Evolutionary conservation across 2,113 vertebrate genomes (phyloP).

Genomic region (Amphiprion ocellaris): DNA sequence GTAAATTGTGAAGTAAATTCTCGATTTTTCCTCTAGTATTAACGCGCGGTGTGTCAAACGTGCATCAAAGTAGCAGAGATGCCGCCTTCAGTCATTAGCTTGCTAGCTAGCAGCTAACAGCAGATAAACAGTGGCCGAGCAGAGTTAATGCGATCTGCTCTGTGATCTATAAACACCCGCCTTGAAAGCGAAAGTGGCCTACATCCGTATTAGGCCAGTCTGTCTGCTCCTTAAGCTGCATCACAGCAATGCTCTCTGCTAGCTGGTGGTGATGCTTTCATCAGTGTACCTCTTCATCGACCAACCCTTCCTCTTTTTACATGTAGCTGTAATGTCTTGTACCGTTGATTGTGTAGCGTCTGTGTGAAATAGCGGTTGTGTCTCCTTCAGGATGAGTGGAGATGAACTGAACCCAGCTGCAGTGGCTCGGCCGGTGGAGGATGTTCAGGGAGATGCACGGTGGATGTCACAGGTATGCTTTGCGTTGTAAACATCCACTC

Average conservation of each 20-base stretch:
- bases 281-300: not conserved
- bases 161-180: slow-evolving; percentile 31
- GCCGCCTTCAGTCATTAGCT: slow-evolving; percentile 15
- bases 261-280: slow-evolving; percentile 33
- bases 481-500: not conserved
- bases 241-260: slow-evolving; percentile 2
- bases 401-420: slow-evolving; percentile 92
- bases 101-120: slow-evolving; percentile 56
- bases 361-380: not conserved
- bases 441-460: slow-evolving; percentile 92
- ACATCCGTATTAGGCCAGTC: slow-evolving; percentile 43
- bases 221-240: slow-evolving; percentile 39
- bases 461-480: slow-evolving; percentile 95
- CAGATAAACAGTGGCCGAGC: slow-evolving; percentile 14
- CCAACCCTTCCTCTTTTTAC: not conserved
- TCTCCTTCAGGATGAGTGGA: slow-evolving; percentile 88
- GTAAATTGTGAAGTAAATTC: not conserved
- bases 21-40: not conserved
- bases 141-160: slow-evolving; percentile 24
- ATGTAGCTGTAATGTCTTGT: too few species aligned
- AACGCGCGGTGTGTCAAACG: slow-evolving; percentile 7
- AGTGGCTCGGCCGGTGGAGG: slow-evolving; percentile 88
- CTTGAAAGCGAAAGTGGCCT: slow-evolving; percentile 52
- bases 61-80: not conserved
- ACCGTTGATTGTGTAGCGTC: not conserved